Evolutionary conservation across 2,797 vertebrate species (phyloP), one percentile per base, ranked within the genome.

Genomic region (Buphagus erythrorhynchus): DNA sequence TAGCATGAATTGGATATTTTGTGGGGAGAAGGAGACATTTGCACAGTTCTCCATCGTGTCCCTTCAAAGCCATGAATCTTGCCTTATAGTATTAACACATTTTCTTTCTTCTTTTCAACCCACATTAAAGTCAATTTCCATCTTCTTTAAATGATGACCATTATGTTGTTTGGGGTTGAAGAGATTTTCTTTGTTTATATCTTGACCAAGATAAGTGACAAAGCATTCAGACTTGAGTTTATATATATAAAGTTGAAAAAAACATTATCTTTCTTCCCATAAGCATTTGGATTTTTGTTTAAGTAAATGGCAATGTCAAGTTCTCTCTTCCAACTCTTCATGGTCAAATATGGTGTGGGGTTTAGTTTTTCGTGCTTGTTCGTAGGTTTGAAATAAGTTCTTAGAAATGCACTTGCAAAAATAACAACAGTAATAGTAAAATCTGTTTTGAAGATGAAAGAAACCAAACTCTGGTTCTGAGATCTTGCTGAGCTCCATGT

Each of bases 301-400:
- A 69, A 80, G 10, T 87, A 52, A n/a, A 36, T n/a, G 16, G 3
- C 5, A 48, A 7, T 66, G 22, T 36, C n/a, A 2, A 7, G 20
- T 76, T 92, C 63, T 66, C 5, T 75, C 7, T 84, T 86, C 35
- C 10, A 25, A 45, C 46, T 42, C 9, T 66, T 46, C 48, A 2
- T 45, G 24, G 49, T 91, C 48, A 86, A 22, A 61, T 81, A 16
- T 8, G 4, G 7, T 49, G 11, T 55, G 66, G 14, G 6, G 17
- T 86, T 90, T 93, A 26, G 36, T 90, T 94, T 75, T 77, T 83
- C 25, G 18, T 77, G 19, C 13, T 36, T 75, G 24, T 72, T 94
- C 24, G 36, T 25, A 62, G 26, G 3, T 90, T 69, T 75, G 54
- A 65, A 31, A 28, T 80, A 51, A n/a, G 22, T 42, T 81, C 29